Conservation (phyloP, 2,888 invertebrate genomes). For the Phengaris alcon region DNA sequence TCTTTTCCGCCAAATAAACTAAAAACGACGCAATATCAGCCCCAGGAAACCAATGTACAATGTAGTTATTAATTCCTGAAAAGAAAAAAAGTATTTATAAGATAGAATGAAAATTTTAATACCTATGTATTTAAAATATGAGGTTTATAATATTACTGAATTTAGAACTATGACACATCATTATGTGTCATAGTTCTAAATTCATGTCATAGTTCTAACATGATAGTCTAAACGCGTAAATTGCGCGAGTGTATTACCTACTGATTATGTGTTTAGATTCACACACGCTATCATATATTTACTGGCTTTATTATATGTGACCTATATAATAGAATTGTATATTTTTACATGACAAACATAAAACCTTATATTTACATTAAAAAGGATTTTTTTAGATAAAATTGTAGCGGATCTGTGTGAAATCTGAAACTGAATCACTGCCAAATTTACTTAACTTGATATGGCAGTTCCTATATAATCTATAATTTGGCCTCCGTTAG, state of each 20-base stretch:
- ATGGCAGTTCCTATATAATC: constrained; percentile 15
- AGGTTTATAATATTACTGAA: too few species aligned
- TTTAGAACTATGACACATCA: background rate
- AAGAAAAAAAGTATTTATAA: constrained; percentile 44
- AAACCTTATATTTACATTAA: background rate
- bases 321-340: background rate
- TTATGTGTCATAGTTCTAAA: too few species aligned
- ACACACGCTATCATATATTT: background rate
- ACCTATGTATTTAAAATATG: too few species aligned
- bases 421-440: background rate
- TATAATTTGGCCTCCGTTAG: constrained; percentile 4
- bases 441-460: constrained; percentile 8
- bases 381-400: background rate
- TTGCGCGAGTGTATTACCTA: constrained; percentile 12
- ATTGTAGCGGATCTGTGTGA: background rate
- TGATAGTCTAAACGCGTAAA: constrained; percentile 1
- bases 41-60: constrained; percentile 97
- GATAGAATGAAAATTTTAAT: too few species aligned
- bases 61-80: constrained; percentile 95
- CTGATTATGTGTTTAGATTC: constrained; percentile 1
- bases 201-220: too few species aligned
- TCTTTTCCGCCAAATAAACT: constrained; percentile 96
- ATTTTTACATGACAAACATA: background rate
- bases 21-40: constrained; percentile 95
- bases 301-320: background rate